Evolutionary conservation across 2,797 vertebrate species (phyloP).

Genomic region (Phoebastria nigripes): DNA sequence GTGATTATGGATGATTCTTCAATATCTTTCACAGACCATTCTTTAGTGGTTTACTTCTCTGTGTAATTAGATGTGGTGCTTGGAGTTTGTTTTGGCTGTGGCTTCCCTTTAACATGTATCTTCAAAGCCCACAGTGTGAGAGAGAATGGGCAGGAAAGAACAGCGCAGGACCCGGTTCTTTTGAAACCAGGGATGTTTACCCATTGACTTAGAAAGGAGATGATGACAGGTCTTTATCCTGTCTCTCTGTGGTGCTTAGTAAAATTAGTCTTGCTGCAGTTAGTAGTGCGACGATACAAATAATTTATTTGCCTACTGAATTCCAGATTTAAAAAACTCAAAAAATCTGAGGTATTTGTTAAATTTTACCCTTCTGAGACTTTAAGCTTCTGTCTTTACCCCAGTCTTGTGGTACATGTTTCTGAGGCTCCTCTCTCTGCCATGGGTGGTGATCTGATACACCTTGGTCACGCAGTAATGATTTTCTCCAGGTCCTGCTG

Average conservation of each 20-base stretch:
- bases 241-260: neutral
- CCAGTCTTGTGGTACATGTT: neutral
- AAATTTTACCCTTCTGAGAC: neutral
- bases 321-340: neutral
- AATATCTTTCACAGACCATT: neutral
- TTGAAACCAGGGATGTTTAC: constrained; percentile 56
- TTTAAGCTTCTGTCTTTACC: neutral
- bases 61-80: neutral
- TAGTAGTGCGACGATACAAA: neutral
- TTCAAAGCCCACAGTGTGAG: constrained; percentile 25
- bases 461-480: neutral
- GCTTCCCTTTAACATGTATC: constrained; percentile 9
- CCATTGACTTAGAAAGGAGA: neutral
- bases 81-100: constrained; percentile 33
- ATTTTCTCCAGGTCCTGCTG: neutral
- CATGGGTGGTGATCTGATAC: neutral
- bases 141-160: constrained; percentile 38
- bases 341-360: neutral
- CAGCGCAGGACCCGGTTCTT: neutral
- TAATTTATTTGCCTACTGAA: neutral
- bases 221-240: neutral
- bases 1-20: neutral
- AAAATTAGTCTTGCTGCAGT: neutral
- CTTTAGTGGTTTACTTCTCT: neutral
- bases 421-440: neutral